Percentiles rank a stretch among this genome's conserved stretches.
Conservation (phyloP, 2,797 vertebrate species). For the Periparus ater region DNA sequence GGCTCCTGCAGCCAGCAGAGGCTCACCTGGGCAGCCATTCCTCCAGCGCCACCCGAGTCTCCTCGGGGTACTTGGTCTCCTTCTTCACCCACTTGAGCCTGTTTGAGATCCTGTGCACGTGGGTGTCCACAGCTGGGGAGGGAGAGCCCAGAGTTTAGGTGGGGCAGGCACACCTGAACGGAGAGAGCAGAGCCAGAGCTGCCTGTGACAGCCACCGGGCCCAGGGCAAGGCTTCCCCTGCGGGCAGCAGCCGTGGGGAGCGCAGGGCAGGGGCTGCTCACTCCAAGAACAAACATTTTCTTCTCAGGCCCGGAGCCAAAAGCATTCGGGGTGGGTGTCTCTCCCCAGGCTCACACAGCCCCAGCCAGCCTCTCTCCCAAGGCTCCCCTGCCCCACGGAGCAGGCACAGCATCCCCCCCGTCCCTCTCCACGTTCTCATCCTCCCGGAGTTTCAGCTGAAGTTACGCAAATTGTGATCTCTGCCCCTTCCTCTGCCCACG, state of each 20-base stretch:
- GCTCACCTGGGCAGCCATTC: slow-evolving; percentile 93
- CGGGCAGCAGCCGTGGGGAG: neutral
- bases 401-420: neutral
- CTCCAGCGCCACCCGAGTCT: slow-evolving; percentile 86
- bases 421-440: neutral
- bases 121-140: slow-evolving; percentile 91
- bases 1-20: neutral
- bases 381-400: neutral
- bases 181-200: neutral
- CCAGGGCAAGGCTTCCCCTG: neutral
- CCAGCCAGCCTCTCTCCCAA: neutral
- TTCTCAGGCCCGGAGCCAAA: neutral
- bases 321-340: neutral
- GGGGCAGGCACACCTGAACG: neutral
- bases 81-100: slow-evolving; percentile 87
- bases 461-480: slow-evolving; percentile 30
- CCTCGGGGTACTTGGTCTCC: slow-evolving; percentile 83
- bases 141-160: slow-evolving; percentile 26
- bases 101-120: slow-evolving; percentile 93
- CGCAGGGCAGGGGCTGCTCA: neutral
- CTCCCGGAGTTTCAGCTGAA: neutral
- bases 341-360: neutral
- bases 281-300: neutral
- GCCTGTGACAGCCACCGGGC: neutral
- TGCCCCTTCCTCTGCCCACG: slow-evolving; percentile 34